These are phyloP conservation scores for Drosophila truncata DNA, from an alignment of 1,140 invertebrate genomes.

Conservation along the genomic window DNA sequence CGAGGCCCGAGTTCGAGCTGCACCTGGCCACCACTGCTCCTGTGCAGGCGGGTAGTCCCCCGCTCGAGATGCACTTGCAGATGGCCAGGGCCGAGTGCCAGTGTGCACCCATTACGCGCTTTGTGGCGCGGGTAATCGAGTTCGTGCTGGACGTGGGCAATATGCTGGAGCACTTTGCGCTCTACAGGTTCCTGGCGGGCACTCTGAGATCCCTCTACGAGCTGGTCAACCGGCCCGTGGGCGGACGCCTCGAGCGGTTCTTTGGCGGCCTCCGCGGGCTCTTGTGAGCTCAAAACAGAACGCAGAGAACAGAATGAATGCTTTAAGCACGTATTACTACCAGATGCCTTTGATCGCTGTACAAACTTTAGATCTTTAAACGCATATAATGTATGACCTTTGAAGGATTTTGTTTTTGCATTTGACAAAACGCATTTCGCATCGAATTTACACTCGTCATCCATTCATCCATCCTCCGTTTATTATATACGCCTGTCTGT, in stretches of 20 bases:
- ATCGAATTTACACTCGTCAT: conserved; percentile 57
- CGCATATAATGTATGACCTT: conserved; percentile 48
- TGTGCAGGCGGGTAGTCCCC: conserved; percentile 2
- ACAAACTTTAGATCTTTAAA: conserved; percentile 44
- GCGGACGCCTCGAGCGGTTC: conserved; percentile 61
- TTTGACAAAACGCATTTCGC: conserved; percentile 81
- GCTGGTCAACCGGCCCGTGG: conserved; percentile 69
- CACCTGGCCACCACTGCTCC: conserved; percentile 3
- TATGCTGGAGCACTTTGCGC: conserved; percentile 75
- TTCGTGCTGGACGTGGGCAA: conserved; percentile 77
- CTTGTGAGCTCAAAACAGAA: conserved; percentile 38
- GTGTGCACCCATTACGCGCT: conserved; percentile 83
- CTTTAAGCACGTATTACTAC: conserved; percentile 46
- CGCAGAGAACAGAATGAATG: conserved; percentile 26
- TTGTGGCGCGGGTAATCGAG: conserved; percentile 79
- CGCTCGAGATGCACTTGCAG: conserved; percentile 4
- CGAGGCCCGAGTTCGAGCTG: background rate
- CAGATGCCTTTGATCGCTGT: conserved; percentile 47
- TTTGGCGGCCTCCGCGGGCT: conserved; percentile 68
- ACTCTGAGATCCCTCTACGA: conserved; percentile 77
- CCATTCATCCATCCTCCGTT: conserved; percentile 20
- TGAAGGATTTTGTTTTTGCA: conserved; percentile 77
- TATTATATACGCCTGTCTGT: conserved; percentile 57
- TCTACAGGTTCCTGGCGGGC: conserved; percentile 76
- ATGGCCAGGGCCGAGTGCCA: conserved; percentile 65